A percentile compares a stretch with the other conserved stretches of the same genome.
Conservation (phyloP, 1,140 invertebrate species). For the Lepidurus arcticus region DNA sequence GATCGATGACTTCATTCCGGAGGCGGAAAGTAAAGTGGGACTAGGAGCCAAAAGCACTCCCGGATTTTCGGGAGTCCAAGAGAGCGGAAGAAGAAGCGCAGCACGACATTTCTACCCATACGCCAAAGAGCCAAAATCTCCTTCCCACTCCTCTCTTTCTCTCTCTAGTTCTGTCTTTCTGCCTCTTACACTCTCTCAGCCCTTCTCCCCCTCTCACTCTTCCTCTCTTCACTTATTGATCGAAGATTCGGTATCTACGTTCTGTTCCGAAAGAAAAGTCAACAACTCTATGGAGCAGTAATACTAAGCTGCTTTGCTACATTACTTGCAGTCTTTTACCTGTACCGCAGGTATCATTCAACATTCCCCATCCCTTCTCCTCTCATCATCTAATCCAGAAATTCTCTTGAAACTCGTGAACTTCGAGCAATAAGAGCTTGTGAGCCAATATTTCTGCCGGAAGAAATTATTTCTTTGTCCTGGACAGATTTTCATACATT, state of each 20-base stretch:
- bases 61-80: background rate
- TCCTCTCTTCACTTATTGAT: background rate
- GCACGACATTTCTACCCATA: background rate
- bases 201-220: background rate
- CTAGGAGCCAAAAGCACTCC: background rate
- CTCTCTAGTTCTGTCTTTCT: background rate
- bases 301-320: background rate
- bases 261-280: background rate
- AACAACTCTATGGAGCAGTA: background rate
- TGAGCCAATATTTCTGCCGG: background rate
- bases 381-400: background rate
- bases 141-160: background rate
- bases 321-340: conserved; percentile 3
- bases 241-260: background rate
- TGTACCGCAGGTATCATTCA: background rate
- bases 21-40: background rate
- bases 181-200: background rate
- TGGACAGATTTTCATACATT: too few species aligned
- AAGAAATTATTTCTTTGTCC: too few species aligned
- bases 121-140: conserved; percentile 7
- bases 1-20: conserved; percentile 9
- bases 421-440: background rate
- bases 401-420: background rate
- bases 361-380: background rate
- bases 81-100: conserved; percentile 13